These are phyloP conservation scores for Caradrina clavipalpis DNA, from an alignment of 2,888 invertebrate species.

Conservation along the genomic window DNA sequence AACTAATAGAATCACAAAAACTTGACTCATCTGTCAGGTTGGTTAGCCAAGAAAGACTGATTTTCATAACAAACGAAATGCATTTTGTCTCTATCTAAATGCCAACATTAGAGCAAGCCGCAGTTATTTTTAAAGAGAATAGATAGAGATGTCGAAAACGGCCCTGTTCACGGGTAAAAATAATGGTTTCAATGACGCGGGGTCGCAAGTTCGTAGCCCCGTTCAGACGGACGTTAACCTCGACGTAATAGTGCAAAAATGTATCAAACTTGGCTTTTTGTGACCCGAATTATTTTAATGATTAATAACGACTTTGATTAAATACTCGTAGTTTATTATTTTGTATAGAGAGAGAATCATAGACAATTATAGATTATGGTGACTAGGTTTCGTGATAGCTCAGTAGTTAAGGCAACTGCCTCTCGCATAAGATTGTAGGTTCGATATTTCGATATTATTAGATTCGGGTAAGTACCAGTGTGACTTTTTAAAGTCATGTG, in stretches of 20 bases:
- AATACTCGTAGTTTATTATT: conserved; percentile 21
- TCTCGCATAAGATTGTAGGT: too few relatives aligned
- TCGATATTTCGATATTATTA: too few relatives aligned
- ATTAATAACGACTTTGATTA: conserved; percentile 43
- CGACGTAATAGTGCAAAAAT: conserved; percentile 67
- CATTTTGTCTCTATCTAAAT: conserved; percentile 23
- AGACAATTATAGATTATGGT: too few relatives aligned
- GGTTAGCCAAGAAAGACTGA: conserved; percentile 16
- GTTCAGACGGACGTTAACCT: conserved; percentile 73
- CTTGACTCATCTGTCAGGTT: conserved; percentile 7
- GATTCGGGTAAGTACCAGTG: too few relatives aligned
- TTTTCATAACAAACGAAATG: conserved; percentile 19
- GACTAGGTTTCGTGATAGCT: too few relatives aligned
- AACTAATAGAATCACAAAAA: conserved; percentile 17
- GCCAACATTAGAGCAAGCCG: conserved; percentile 9
- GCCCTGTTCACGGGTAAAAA: conserved; percentile 63
- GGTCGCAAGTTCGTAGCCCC: conserved; percentile 77
- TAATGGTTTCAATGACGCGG: conserved; percentile 73
- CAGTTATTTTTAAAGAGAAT: conserved; percentile 37
- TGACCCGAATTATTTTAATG: conserved; percentile 36
- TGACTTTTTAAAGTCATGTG: conserved; percentile 19
- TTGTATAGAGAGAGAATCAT: not conserved
- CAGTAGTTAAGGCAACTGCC: too few relatives aligned
- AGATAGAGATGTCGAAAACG: conserved; percentile 50
- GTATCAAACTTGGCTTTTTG: conserved; percentile 39